Base-by-base conservation (phyloP, 2,888 invertebrate species). In the Drosophila pseudotakahashii region DNA sequence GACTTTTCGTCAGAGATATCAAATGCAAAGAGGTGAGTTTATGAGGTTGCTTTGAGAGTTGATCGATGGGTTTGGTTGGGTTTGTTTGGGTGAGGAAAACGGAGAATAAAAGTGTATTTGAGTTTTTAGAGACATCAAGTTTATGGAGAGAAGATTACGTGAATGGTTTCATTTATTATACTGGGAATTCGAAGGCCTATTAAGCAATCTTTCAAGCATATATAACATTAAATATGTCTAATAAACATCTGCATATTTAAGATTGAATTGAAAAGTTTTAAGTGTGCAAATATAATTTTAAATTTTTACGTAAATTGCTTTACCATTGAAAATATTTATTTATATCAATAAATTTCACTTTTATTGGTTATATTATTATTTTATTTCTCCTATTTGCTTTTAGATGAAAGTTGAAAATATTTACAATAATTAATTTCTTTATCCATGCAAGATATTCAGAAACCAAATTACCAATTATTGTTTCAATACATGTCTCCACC, bases 1-100 rank as follows among this genome's bases (percentile, higher is more conserved):
- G 7, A 67, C 72, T 64, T 44, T 48, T 74, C 75, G 55, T 58
- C 45, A 45, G 32, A 37, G 44, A 34, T 47, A 58, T 47, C 39
- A 62, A 45, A 37, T 13, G 30, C 30, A 45, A 37, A 47, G 58
- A 32, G 16, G 44, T 37, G 44, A 30, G 44, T 57, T 61, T 58
- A 47, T 36, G 61, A 37, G 10, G 26, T 39, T 39, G 30, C 32
- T 57, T 10, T 10, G 11, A 10, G 11, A 58, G 47, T 47, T 57
- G 47, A 62, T 48, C 47, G 23, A 62, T 62, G 62, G 45, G 11
- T 19, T n/a, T 11, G 37, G 30, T 30, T 30, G 1, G 30, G n/a
- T n/a, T 11, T 32, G 26, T 26, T 26, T 26, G 26, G 26, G n/a
- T 57, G 30, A 10, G n/a, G 61, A 13, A 37, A 23, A 23, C 5